phyloP scores from a whole-genome alignment of 2,888 invertebrate species.

The Acrobasis consociella region DNA sequence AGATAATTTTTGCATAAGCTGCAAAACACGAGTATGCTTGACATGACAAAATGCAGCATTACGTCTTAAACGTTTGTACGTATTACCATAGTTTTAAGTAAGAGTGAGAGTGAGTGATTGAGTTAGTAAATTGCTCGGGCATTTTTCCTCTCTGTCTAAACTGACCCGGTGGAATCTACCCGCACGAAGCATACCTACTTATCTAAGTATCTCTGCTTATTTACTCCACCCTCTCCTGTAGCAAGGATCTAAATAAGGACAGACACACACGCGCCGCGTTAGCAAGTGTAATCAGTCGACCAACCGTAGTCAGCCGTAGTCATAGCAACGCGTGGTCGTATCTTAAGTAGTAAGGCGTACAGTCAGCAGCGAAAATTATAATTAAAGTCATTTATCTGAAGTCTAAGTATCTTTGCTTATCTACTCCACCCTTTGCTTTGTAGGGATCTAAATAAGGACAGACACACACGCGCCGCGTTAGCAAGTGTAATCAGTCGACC shows the following conservation, averaged over 20 bases:
- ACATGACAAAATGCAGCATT: too few relatives aligned
- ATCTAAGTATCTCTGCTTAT: not conserved
- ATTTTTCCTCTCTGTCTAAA: too few relatives aligned
- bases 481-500: conserved; percentile 27
- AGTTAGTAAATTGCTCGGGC: too few relatives aligned
- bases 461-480: not conserved
- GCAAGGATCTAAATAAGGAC: not conserved
- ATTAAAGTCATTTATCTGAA: not conserved
- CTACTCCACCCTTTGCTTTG: not conserved
- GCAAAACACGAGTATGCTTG: too few relatives aligned
- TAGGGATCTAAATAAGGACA: not conserved
- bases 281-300: conserved; percentile 26
- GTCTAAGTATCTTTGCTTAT: not conserved
- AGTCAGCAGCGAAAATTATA: conserved; percentile 19
- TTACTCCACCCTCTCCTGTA: not conserved
- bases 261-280: not conserved
- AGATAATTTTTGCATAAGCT: too few relatives aligned
- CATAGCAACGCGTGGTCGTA: conserved; percentile 29
- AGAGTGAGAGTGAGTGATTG: too few relatives aligned
- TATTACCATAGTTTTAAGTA: too few relatives aligned
- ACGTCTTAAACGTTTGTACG: too few relatives aligned
- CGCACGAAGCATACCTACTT: too few relatives aligned
- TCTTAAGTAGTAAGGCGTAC: conserved; percentile 4
- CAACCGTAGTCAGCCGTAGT: conserved; percentile 34
- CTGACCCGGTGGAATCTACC: too few relatives aligned